These are phyloP conservation scores for Drymonia ruficornis DNA, from an alignment of 2,888 invertebrate genomes.

Conservation along the genomic window DNA sequence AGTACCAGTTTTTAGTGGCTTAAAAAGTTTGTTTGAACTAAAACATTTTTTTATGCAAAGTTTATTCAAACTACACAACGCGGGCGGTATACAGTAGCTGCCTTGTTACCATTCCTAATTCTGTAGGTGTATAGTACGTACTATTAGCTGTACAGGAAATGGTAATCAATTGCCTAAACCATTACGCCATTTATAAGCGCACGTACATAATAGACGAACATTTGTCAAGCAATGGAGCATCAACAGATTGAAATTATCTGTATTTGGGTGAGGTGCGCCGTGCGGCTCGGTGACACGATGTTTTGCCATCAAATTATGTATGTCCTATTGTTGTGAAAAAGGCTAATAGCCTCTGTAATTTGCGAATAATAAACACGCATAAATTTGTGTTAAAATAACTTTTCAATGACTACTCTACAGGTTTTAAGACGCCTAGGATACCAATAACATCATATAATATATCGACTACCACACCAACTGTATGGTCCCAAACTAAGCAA, in stretches of 20 bases:
- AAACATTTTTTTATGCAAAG: no score
- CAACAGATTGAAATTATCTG: constrained; percentile 44
- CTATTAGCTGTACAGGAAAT: constrained; percentile 58
- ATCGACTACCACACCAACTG: no score
- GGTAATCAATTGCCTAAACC: constrained; percentile 58
- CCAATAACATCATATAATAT: no score
- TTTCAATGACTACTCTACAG: no score
- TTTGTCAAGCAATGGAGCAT: constrained; percentile 51
- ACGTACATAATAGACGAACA: constrained; percentile 38
- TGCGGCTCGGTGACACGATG: constrained; percentile 34
- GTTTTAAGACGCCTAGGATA: no score
- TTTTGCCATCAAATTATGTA: constrained; percentile 24
- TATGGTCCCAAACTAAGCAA: no score
- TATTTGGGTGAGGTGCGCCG: constrained; percentile 37
- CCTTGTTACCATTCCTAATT: neutral
- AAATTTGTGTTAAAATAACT: no score
- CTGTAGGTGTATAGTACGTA: constrained; percentile 5
- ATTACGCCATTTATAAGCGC: constrained; percentile 32
- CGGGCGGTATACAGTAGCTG: neutral
- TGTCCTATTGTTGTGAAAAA: constrained; percentile 29
- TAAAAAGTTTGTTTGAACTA: no score
- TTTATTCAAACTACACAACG: neutral
- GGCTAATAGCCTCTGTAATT: neutral
- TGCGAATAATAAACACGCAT: neutral
- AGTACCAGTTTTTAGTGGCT: no score